Base-by-base conservation (phyloP, 2,113 vertebrate species). In the Nannospalax galili region DNA sequence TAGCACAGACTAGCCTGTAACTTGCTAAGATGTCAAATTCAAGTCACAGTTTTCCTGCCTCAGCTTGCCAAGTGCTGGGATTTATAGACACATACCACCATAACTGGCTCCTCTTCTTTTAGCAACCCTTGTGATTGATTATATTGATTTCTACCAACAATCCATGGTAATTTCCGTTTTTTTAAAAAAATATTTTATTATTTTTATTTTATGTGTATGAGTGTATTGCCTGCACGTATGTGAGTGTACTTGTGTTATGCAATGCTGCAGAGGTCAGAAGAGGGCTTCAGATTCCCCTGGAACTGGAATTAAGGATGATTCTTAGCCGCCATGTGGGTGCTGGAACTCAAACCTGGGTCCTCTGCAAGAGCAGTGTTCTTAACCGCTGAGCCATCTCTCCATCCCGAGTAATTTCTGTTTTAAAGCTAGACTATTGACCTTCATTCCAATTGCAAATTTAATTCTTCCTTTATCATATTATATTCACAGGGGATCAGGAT, bases 381-480 rank as follows among this genome's bases (percentile, higher is more conserved):
- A 52, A 52, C 48, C 48, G 48, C 11, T 52, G 11, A 17, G 22
- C 22, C 60, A 62, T 52, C 78, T 52, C 48, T 52, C 48, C 48
- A 52, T 6, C 48, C 48, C 48, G 6, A 52, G n/a, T n/a, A n/a
- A n/a, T n/a, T n/a, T n/a, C 40, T 75, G 84, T 65, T 96, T 95
- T 92, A 91, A 93, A 94, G 62, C 74, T 88, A 82, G 60, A 65
- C 91, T 72, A 93, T 58, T 85, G 77, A 72, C 42, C 89, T 72
- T 69, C 52, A 75, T 65, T 65, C 35, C 28, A 56, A 56, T 19
- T 92, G 35, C 69, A 92, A 84, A 28, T 56, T 84, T 64, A 95
- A 88, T 72, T 45, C 24, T 16, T 69, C 70, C 42, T 78, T 93
- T 84, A 74, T 22, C 73, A 84, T 64, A 48, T 88, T 8, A 87